These are phyloP conservation scores for Caenorhabditis sp. DNA, from an alignment of 2,888 invertebrate genomes.

Conservation along the genomic window DNA sequence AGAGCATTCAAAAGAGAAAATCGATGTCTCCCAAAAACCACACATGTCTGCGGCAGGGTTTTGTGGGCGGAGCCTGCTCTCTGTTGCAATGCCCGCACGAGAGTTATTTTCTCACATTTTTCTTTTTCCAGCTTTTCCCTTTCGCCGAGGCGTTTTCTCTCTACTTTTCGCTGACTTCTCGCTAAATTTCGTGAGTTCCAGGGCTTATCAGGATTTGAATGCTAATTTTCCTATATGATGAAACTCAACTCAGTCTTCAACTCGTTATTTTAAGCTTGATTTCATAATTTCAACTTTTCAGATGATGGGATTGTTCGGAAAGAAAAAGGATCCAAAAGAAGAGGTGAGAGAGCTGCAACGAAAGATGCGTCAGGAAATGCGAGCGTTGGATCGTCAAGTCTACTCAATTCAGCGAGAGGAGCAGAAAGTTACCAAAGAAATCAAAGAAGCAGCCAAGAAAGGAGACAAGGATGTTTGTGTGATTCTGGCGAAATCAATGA, in stretches of 20 bases:
- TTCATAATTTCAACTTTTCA: conserved; percentile 38
- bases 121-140: not conserved
- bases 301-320: conserved; percentile 83
- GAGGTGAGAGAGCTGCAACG: conserved; percentile 95
- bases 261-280: not conserved
- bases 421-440: conserved; percentile 92
- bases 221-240: not conserved
- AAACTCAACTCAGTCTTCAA: not conserved
- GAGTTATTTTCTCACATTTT: conserved; percentile 11
- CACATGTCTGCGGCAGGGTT: conserved; percentile 38
- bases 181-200: conserved; percentile 5
- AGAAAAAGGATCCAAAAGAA: conserved; percentile 83
- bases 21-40: conserved; percentile 53
- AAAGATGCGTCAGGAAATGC: conserved; percentile 88
- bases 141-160: not conserved
- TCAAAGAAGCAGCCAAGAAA: conserved; percentile 97
- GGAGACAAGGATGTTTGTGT: conserved; percentile 95
- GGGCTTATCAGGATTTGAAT: not conserved
- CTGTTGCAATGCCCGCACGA: not conserved
- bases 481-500: conserved; percentile 80
- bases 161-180: not conserved
- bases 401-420: conserved; percentile 94
- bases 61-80: conserved; percentile 36
- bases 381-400: conserved; percentile 95
- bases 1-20: conserved; percentile 25